Evolutionary conservation across 2,888 invertebrate genomes (phyloP).

Genomic region (Acanthosepion pharaonis): DNA sequence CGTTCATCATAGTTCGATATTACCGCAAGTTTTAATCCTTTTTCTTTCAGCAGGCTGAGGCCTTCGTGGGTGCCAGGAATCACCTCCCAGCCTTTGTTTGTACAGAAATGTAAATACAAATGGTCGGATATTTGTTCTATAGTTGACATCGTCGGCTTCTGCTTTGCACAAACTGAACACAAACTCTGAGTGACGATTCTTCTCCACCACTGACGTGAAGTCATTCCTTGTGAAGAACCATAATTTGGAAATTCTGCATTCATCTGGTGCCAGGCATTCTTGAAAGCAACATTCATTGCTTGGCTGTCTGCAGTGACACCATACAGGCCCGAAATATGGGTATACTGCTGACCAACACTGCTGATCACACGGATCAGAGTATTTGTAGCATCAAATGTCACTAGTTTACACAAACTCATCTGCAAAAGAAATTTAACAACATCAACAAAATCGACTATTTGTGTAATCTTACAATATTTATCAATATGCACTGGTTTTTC

Average conservation of each 20-base stretch:
- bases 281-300: slow-evolving; percentile 79
- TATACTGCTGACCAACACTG: slow-evolving; percentile 84
- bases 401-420: slow-evolving; percentile 67
- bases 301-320: slow-evolving; percentile 80
- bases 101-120: slow-evolving; percentile 79
- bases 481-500: neutral
- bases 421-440: slow-evolving; percentile 44
- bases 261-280: slow-evolving; percentile 80
- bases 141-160: slow-evolving; percentile 53
- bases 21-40: slow-evolving; percentile 79
- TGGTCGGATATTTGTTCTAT: slow-evolving; percentile 67
- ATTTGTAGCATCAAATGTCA: slow-evolving; percentile 92
- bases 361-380: slow-evolving; percentile 84
- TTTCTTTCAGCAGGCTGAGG: slow-evolving; percentile 57
- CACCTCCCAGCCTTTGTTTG: slow-evolving; percentile 83
- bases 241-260: slow-evolving; percentile 85
- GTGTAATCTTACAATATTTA: neutral
- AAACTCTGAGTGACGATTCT: slow-evolving; percentile 82
- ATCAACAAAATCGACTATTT: neutral
- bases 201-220: slow-evolving; percentile 88
- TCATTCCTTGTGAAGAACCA: slow-evolving; percentile 82
- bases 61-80: slow-evolving; percentile 65
- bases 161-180: slow-evolving; percentile 70
- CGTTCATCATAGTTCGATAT: slow-evolving; percentile 93
- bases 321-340: slow-evolving; percentile 81